These are phyloP conservation scores for Agapornis canus DNA, from an alignment of 2,797 vertebrate species.

Conservation along the genomic window DNA sequence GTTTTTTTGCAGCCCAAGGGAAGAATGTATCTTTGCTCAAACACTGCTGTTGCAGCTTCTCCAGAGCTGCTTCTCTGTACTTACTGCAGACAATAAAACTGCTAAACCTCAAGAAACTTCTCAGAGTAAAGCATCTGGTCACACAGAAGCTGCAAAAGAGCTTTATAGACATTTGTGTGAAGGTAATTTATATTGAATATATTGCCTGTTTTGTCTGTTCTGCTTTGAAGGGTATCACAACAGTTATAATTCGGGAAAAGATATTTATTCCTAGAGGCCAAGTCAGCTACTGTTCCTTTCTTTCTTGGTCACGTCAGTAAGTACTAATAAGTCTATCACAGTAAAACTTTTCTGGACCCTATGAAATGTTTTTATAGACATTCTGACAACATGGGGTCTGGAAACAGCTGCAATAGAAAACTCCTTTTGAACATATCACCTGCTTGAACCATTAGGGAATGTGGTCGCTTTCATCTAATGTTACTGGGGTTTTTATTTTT, in stretches of 20 bases:
- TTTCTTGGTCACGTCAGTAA: not conserved
- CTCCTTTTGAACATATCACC: rapidly evolving
- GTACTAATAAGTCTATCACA: not conserved
- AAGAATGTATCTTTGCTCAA: slow-evolving; percentile 88
- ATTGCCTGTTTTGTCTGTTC: not conserved
- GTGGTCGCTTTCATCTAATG: not conserved
- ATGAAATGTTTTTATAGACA: not conserved
- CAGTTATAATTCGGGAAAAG: not conserved
- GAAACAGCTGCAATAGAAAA: not conserved
- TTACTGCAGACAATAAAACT: slow-evolving; percentile 79
- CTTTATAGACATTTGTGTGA: slow-evolving; percentile 90
- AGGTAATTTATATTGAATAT: slow-evolving; percentile 72
- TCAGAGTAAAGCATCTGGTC: slow-evolving; percentile 53
- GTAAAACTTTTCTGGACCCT: not conserved
- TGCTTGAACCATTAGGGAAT: not conserved
- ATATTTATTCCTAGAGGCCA: not conserved
- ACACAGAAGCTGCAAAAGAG: slow-evolving; percentile 81
- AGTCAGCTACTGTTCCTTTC: not conserved
- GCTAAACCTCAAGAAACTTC: slow-evolving; percentile 50
- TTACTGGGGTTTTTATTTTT: not conserved
- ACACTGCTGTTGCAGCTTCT: slow-evolving; percentile 90
- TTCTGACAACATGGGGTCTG: not conserved
- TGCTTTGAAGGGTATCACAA: not conserved
- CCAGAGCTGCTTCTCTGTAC: slow-evolving; percentile 91
- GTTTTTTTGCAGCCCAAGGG: slow-evolving; percentile 70